A percentile compares a stretch with the other conserved stretches of the same genome.
Conservation (phyloP, 2,888 invertebrate genomes). For the Calliopum simillimum region DNA sequence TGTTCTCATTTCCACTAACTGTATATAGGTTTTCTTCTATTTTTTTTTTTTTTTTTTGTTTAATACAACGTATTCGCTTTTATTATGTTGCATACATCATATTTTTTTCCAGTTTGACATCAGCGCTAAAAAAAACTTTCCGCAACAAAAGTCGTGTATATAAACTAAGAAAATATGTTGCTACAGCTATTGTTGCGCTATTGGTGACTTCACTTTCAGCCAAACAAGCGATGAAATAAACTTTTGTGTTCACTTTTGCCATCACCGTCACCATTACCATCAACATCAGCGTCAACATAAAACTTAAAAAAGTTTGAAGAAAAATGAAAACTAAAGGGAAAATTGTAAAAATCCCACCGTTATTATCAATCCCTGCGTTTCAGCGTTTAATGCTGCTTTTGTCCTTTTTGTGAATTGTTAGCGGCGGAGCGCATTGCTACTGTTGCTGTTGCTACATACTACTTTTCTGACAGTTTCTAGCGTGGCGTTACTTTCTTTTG, state of each 20-base stretch:
- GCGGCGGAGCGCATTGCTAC: too few species aligned
- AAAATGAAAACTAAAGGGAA: too few species aligned
- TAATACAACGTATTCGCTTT: neutral
- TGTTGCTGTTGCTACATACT: too few species aligned
- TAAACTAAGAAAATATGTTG: neutral
- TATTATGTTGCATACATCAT: neutral
- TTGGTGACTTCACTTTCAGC: neutral
- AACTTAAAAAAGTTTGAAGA: neutral
- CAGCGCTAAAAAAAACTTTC: neutral
- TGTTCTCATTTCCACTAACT: too few species aligned
- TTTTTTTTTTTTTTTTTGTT: too few species aligned
- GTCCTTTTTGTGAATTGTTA: too few species aligned
- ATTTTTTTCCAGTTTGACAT: neutral
- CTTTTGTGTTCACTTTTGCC: neutral
- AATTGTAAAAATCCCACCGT: too few species aligned
- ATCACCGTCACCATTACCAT: neutral
- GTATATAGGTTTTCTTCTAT: too few species aligned
- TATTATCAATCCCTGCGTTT: too few species aligned
- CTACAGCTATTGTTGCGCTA: neutral
- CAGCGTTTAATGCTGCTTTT: too few species aligned
- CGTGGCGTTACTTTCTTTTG: too few species aligned
- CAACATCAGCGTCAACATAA: neutral
- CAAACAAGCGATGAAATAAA: conserved; percentile 20
- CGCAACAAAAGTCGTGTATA: neutral
- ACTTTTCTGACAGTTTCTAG: too few species aligned